Evolutionary conservation across 2,888 invertebrate genomes (phyloP).

Genomic region (Hermaeophaga mercurialis): DNA sequence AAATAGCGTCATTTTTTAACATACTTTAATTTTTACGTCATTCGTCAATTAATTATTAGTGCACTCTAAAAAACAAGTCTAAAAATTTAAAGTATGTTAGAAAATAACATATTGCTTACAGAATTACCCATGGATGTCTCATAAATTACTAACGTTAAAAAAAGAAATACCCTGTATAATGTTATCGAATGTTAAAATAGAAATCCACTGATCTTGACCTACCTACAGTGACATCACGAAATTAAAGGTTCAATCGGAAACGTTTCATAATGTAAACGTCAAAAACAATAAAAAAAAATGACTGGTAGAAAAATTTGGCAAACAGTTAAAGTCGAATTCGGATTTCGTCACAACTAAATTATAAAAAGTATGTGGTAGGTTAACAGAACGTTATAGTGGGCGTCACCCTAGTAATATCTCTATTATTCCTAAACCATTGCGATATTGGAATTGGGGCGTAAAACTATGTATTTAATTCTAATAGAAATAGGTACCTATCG

Average conservation of each 20-base stretch:
- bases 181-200: not conserved
- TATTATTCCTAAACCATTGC: slow-evolving; percentile 1
- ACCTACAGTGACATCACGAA: slow-evolving; percentile 9
- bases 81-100: too few species aligned
- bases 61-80: too few species aligned
- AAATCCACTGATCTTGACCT: slow-evolving; percentile 16
- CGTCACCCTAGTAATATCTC: slow-evolving; percentile 14
- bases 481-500: slow-evolving; percentile 17
- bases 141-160: too few species aligned
- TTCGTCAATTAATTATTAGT: too few species aligned
- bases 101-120: too few species aligned
- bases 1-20: too few species aligned
- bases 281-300: not conserved
- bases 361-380: slow-evolving; percentile 25
- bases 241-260: not conserved
- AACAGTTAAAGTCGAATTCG: too few species aligned
- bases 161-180: too few species aligned
- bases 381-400: slow-evolving; percentile 12
- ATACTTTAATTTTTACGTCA: too few species aligned
- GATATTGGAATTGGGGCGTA: slow-evolving; percentile 3
- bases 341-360: slow-evolving; percentile 11
- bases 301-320: not conserved
- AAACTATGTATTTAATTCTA: not conserved
- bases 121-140: too few species aligned
- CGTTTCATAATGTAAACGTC: not conserved